These are phyloP conservation scores for Epinephelus cyanopodus DNA, from an alignment of 2,113 vertebrate species.

Conservation along the genomic window DNA sequence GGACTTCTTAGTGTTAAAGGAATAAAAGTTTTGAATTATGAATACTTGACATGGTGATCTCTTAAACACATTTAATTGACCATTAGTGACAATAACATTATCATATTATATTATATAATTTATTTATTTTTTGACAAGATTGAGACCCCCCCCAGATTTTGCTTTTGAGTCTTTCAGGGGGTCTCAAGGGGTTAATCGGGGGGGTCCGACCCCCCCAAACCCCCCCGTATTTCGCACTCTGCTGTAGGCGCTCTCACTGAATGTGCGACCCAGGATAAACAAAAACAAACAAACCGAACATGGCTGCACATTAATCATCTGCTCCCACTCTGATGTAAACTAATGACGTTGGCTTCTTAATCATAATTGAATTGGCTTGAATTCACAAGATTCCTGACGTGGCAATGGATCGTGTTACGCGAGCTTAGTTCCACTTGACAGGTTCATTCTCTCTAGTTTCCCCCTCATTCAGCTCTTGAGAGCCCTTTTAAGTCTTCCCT, in stretches of 20 bases:
- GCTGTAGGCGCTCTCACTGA: slow-evolving; percentile 27
- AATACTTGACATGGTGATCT: no score
- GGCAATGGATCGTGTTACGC: slow-evolving; percentile 58
- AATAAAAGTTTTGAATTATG: no score
- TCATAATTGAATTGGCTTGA: slow-evolving; percentile 62
- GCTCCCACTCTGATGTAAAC: slow-evolving; percentile 60
- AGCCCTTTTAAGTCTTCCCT: slow-evolving; percentile 39
- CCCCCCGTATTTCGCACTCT: no score
- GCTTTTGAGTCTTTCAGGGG: no score
- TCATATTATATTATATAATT: no score
- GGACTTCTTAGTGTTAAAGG: no score
- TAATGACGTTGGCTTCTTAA: slow-evolving; percentile 40
- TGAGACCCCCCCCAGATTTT: no score
- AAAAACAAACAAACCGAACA: slow-evolving; percentile 32
- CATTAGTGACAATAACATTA: no score
- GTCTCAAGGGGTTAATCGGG: no score
- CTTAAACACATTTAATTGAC: no score
- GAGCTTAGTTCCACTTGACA: slow-evolving; percentile 62
- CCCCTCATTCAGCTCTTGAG: slow-evolving; percentile 15
- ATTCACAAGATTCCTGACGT: slow-evolving; percentile 49
- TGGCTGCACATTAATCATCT: slow-evolving; percentile 61
- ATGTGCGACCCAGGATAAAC: slow-evolving; percentile 30
- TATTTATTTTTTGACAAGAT: no score
- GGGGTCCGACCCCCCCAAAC: no score
- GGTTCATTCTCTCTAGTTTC: slow-evolving; percentile 21